A percentile compares a stretch with the other conserved stretches of the same genome.
These are phyloP conservation scores for Lepidurus couesii DNA, from an alignment of 1,140 invertebrate genomes.

Conservation along the genomic window DNA sequence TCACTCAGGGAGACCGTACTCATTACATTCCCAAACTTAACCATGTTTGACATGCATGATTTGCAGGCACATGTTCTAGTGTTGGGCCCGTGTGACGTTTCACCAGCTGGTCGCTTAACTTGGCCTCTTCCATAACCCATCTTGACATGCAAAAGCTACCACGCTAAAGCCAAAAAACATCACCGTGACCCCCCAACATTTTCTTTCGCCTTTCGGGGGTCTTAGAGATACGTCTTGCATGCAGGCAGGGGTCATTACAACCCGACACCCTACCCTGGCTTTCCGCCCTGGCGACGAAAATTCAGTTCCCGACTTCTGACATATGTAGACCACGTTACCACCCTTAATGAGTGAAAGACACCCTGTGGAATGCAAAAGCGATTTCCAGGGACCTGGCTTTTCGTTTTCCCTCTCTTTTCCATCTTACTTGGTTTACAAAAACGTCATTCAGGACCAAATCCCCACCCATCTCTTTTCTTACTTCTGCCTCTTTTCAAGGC, in stretches of 20 bases:
- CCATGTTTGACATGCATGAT: slow-evolving; percentile 18
- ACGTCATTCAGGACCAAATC: not conserved
- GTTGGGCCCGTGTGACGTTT: not conserved
- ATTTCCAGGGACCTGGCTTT: not conserved
- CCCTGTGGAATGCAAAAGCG: slow-evolving; percentile 1
- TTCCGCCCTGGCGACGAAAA: not conserved
- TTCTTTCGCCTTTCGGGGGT: not conserved
- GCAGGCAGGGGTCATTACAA: slow-evolving; percentile 1
- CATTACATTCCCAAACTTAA: slow-evolving; percentile 8
- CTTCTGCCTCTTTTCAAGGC: not conserved
- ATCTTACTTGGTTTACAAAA: slow-evolving; percentile 15
- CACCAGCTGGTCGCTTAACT: not conserved
- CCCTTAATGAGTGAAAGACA: slow-evolving; percentile 13
- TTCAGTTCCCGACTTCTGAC: not conserved
- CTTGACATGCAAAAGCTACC: not conserved
- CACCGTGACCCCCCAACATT: not conserved
- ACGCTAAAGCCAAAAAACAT: not conserved
- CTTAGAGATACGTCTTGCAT: not conserved
- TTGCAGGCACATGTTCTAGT: not conserved
- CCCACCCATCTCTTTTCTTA: not conserved
- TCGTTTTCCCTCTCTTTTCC: not conserved
- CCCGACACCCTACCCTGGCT: not conserved
- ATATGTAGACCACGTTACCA: slow-evolving; percentile 17
- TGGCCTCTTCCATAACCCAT: not conserved
- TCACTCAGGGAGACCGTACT: not conserved